Percentiles rank a stretch among this genome's conserved stretches.
Evolutionary conservation across 2,888 invertebrate species (phyloP).

Genomic region (Heteromyza rotundicornis): DNA sequence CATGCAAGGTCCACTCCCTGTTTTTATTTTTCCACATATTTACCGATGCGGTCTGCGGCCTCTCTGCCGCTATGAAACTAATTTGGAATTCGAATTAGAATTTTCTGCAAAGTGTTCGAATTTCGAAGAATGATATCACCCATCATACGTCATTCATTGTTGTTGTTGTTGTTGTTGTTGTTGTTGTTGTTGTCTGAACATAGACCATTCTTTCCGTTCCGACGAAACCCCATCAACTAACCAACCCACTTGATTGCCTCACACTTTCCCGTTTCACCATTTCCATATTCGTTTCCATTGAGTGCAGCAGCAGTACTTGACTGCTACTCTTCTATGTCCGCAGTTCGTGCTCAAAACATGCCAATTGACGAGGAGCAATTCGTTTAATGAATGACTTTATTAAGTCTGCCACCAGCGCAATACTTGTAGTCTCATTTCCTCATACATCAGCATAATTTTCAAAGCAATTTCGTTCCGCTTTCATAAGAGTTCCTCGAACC

Average conservation of each 20-base stretch:
- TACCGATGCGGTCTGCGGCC: background rate
- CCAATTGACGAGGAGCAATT: background rate
- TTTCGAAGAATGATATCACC: constrained; percentile 6
- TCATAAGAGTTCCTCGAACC: no score
- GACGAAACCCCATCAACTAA: no score
- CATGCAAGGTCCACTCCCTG: background rate
- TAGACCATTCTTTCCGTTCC: no score
- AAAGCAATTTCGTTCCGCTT: no score
- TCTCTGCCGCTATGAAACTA: background rate
- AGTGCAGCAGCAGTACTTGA: no score
- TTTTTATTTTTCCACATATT: background rate
- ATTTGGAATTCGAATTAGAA: constrained; percentile 6
- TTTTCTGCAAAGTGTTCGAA: background rate
- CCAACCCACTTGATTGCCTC: background rate
- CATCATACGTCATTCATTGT: background rate
- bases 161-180: background rate
- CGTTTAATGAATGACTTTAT: no score
- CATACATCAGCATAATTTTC: no score
- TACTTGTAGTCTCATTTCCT: no score
- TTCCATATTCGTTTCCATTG: background rate
- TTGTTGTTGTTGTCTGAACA: no score
- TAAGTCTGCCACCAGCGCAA: no score
- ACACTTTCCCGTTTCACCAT: background rate
- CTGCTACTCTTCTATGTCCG: no score
- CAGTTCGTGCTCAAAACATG: no score